phyloP scores from a whole-genome alignment of 92 coral and sea anemone species.

The Epizoanthus rinbou region DNA sequence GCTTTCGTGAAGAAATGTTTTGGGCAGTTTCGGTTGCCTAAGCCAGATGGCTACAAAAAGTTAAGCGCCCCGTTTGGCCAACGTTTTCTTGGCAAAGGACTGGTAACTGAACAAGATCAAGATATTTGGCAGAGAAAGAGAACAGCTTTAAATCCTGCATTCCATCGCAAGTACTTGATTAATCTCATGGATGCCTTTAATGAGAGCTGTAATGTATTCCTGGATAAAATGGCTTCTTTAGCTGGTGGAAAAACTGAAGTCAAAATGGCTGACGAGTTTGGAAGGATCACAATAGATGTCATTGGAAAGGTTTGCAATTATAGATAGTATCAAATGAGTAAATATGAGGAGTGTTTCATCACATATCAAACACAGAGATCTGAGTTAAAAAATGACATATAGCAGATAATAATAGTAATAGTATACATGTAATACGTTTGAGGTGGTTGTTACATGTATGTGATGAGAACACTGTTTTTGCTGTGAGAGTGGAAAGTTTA shows the following conservation, averaged over 20 bases:
- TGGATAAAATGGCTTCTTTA: slow-evolving; percentile 43
- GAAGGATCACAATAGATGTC: slow-evolving; percentile 71
- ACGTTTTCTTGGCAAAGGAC: slow-evolving; percentile 58
- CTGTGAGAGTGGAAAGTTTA: too few species aligned
- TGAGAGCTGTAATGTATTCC: slow-evolving; percentile 56
- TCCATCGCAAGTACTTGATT: too few species aligned
- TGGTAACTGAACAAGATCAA: slow-evolving; percentile 63
- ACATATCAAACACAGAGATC: too few species aligned
- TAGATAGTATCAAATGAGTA: too few species aligned
- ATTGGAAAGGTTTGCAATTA: slow-evolving; percentile 70
- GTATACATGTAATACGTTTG: too few species aligned
- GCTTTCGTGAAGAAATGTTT: slow-evolving; percentile 53
- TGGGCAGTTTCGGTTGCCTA: slow-evolving; percentile 55
- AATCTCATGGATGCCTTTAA: slow-evolving; percentile 73
- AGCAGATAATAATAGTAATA: too few species aligned
- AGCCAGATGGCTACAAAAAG: slow-evolving; percentile 44
- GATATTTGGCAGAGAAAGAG: slow-evolving; percentile 67
- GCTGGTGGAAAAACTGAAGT: slow-evolving; percentile 57
- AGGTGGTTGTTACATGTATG: too few species aligned
- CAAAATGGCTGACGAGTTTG: slow-evolving; percentile 64
- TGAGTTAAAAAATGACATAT: slow-evolving; percentile 42
- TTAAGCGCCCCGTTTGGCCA: slow-evolving; percentile 50
- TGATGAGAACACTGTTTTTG: too few species aligned
- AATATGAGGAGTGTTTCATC: too few species aligned
- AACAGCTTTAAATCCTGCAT: slow-evolving; percentile 70